Evolutionary conservation across 2,797 vertebrate genomes (phyloP).

Genomic region (Tolypeutes matacus): DNA sequence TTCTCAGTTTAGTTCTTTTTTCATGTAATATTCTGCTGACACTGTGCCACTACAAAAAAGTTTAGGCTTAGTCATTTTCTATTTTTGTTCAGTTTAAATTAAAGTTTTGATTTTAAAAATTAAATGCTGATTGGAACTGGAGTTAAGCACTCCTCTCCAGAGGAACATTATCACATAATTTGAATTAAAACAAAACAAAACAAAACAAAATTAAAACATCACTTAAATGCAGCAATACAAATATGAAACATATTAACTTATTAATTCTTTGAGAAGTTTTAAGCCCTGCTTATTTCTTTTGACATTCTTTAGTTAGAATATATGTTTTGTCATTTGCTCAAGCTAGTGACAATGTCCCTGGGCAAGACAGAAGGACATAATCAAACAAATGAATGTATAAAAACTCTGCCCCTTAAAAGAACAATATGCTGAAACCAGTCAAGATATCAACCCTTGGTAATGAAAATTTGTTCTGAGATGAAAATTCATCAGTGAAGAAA

Average conservation of each 20-base stretch:
- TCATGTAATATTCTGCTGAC: slow-evolving; percentile 52
- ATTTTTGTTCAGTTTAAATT: not conserved
- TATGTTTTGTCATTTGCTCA: slow-evolving; percentile 79
- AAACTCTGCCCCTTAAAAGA: not conserved
- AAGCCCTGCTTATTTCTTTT: slow-evolving; percentile 74
- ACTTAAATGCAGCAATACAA: slow-evolving; percentile 20
- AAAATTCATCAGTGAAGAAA: slow-evolving; percentile 29
- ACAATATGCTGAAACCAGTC: slow-evolving; percentile 62
- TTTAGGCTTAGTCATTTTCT: slow-evolving; percentile 47
- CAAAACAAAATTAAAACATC: not conserved
- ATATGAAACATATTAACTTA: slow-evolving; percentile 41
- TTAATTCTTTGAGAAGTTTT: slow-evolving; percentile 56
- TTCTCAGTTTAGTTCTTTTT: slow-evolving; percentile 69
- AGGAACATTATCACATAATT: slow-evolving; percentile 1
- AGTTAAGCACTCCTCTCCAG: not conserved
- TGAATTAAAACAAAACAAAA: slow-evolving; percentile 21
- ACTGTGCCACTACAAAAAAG: slow-evolving; percentile 44
- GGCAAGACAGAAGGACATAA: slow-evolving; percentile 45
- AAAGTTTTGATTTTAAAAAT: slow-evolving; percentile 10
- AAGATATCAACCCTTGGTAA: slow-evolving; percentile 57
- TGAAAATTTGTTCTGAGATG: slow-evolving; percentile 50
- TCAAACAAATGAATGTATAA: slow-evolving; percentile 57
- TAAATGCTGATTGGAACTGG: not conserved
- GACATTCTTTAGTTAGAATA: slow-evolving; percentile 83
- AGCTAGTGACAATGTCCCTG: slow-evolving; percentile 60